Base-by-base conservation (phyloP, 2,797 vertebrate genomes). In the Chelmon rostratus region DNA sequence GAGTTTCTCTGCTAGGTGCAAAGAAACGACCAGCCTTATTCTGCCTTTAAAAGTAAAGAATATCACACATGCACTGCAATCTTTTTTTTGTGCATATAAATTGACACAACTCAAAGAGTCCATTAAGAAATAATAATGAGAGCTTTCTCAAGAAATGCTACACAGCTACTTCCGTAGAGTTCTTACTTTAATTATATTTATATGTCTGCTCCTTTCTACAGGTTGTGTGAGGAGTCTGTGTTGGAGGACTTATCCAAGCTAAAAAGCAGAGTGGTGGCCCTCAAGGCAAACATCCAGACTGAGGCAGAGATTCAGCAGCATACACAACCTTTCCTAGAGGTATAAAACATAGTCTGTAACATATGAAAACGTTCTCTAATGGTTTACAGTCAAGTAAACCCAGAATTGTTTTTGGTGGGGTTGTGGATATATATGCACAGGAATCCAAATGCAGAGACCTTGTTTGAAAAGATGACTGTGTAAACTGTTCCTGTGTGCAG, bases 221-320 rank as follows among this genome's bases (percentile, higher is more conserved):
- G 96, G 88, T 87, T 96, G 78, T 94, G 92, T 59, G 96, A 96
- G 84, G 96, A 96, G 72, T 95, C 92, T 8, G 92, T 96, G 63
- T 69, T 93, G 67, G 96, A 96, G 76, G 96, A 97, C 52, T 92
- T 96, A 59, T 90, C 92, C 11, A 95, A 93, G 88, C 87, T 97
- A 65, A 95, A 94, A 78, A 91, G 90, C 83, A 91, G 94, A 89
- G 90, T 96, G 38, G 86, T 58, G 5, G 81, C 91, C 15, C 92
- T 96, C 33, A 89, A 85, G 78, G 77, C 83, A 79, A 88, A 92
- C 69, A 86, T 91, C 66, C 94, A 94, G 84, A 87, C 79, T 2
- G 94, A 95, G 61, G 68, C 85, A 9, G 95, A 95, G 69, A 93
- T 96, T 64, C 90, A 92, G 77, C 85, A 89, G 83, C 95, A 95